Evolutionary conservation across 2,797 vertebrate species (phyloP).

Genomic region (Myripristis jacobus): DNA sequence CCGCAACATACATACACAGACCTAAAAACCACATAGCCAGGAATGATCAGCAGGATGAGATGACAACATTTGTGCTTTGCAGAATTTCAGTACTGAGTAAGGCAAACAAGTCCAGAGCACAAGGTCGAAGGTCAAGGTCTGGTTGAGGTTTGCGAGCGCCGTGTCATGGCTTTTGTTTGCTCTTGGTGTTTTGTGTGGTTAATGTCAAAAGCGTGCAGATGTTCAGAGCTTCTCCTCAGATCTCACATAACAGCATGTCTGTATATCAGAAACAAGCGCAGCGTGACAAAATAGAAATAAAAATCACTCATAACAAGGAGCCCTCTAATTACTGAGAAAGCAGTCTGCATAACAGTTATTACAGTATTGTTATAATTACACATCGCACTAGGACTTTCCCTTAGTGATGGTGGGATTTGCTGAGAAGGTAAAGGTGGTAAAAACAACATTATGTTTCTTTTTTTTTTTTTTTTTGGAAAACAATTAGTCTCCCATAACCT

Average conservation of each 20-base stretch:
- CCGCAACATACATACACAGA: neutral
- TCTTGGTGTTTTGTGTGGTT: constrained; percentile 28
- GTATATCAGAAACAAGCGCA: constrained; percentile 10
- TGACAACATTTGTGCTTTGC: constrained; percentile 1
- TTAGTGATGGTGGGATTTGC: neutral
- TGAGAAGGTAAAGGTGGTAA: constrained; percentile 3
- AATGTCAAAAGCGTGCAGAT: constrained; percentile 30
- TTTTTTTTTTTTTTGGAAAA: too few species aligned
- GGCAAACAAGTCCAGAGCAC: constrained; percentile 52
- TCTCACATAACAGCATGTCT: constrained; percentile 9
- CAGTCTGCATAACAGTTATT: constrained; percentile 52
- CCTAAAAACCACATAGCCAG: neutral
- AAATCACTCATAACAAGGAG: constrained; percentile 38
- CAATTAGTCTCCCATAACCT: constrained; percentile 7
- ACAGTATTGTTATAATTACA: constrained; percentile 37
- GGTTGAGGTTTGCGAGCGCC: constrained; percentile 29
- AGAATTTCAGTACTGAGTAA: constrained; percentile 23
- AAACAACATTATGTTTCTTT: neutral
- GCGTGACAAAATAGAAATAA: constrained; percentile 9
- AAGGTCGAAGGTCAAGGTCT: constrained; percentile 60
- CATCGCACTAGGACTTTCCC: constrained; percentile 9
- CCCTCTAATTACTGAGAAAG: constrained; percentile 36
- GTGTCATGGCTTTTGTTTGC: constrained; percentile 31
- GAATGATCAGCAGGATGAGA: constrained; percentile 5
- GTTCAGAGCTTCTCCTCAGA: constrained; percentile 11